Percentiles rank a stretch among this genome's conserved stretches.
These are phyloP conservation scores for Corapipo altera DNA, from an alignment of 2,113 vertebrate genomes.

Conservation along the genomic window DNA sequence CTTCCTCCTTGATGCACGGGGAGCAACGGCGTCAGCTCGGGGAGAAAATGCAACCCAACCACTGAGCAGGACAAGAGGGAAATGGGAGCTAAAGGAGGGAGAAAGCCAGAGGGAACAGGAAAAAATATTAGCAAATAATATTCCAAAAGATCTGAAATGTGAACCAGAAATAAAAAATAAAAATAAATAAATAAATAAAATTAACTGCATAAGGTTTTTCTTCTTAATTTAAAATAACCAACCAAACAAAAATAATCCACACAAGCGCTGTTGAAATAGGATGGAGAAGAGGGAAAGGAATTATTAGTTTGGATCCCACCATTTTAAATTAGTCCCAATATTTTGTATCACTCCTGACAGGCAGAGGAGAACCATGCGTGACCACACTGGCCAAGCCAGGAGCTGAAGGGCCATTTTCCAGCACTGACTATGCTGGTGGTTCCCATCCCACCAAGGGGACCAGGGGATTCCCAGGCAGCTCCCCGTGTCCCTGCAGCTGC, in stretches of 20 bases:
- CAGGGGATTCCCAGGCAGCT: background rate
- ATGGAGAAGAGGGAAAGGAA: background rate
- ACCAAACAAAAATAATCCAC: background rate
- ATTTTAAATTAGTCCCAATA: background rate
- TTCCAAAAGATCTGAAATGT: background rate
- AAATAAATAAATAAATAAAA: background rate
- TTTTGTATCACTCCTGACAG: background rate
- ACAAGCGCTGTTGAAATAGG: background rate
- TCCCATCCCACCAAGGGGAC: background rate
- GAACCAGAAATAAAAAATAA: background rate
- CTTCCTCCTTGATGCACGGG: background rate
- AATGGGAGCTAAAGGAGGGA: background rate
- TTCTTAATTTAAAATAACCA: background rate
- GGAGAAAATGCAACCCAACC: conserved; percentile 5
- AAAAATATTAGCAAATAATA: background rate
- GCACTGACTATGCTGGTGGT: background rate
- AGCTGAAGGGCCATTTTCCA: background rate
- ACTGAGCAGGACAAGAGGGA: background rate
- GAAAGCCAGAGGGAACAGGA: background rate
- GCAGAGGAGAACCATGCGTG: background rate
- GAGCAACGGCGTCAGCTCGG: background rate
- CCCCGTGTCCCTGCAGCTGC: background rate
- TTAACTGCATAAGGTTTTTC: background rate
- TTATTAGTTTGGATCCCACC: background rate
- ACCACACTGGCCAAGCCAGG: background rate